These are phyloP conservation scores for Pandemis cinnamomeana DNA, from an alignment of 2,888 invertebrate species.

Conservation along the genomic window DNA sequence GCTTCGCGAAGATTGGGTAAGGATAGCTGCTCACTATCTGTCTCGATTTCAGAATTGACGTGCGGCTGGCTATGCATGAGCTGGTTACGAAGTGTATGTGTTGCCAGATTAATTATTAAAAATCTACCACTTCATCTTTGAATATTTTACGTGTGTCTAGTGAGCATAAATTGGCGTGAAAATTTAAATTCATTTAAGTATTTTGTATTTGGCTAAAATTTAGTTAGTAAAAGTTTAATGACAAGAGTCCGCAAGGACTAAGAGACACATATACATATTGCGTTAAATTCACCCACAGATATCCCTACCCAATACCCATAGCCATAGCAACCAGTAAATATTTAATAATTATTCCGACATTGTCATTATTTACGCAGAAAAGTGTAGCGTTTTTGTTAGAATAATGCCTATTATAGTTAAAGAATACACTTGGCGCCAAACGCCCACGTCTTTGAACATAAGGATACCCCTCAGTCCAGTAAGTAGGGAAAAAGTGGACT, in stretches of 20 bases:
- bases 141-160: neutral
- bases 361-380: slow-evolving; percentile 4
- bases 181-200: neutral
- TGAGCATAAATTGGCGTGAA: neutral
- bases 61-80: neutral
- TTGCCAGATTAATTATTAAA: slow-evolving; percentile 4
- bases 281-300: neutral
- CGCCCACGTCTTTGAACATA: slow-evolving; percentile 84
- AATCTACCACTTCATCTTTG: neutral
- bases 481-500: slow-evolving; percentile 86
- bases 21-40: slow-evolving; percentile 1
- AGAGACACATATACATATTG: neutral
- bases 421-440: slow-evolving; percentile 91
- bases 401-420: slow-evolving; percentile 90
- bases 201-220: too few species aligned
- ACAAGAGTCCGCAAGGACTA: too few species aligned
- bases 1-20: neutral
- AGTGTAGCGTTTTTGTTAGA: neutral
- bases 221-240: too few species aligned
- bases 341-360: neutral
- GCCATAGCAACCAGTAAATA: slow-evolving; percentile 28
- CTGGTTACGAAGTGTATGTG: neutral
- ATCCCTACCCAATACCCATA: neutral
- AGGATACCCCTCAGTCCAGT: slow-evolving; percentile 87
- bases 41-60: neutral